Conservation (phyloP, 1,140 invertebrate genomes). For the Leptopilina clavipes region DNA sequence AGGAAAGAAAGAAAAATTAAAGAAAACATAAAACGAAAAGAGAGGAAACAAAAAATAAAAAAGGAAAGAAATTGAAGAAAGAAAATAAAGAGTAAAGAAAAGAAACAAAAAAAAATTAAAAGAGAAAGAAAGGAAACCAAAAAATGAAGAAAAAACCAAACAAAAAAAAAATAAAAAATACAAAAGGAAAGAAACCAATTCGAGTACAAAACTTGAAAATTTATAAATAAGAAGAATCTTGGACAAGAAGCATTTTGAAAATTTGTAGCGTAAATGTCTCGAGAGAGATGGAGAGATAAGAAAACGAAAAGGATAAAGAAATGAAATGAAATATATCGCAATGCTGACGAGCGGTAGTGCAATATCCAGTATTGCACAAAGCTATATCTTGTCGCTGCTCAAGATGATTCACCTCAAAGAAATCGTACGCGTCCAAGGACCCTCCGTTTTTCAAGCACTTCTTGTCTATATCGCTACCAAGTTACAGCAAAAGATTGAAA, state of each 20-base stretch:
- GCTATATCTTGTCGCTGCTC: conserved; percentile 8
- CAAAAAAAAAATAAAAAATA: too few relatives aligned
- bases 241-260: background rate
- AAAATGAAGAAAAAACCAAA: too few relatives aligned
- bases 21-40: too few relatives aligned
- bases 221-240: background rate
- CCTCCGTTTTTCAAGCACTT: background rate
- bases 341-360: background rate
- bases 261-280: background rate
- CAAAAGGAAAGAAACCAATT: too few relatives aligned
- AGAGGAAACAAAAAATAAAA: too few relatives aligned
- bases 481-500: background rate
- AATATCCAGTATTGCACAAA: background rate
- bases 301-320: background rate
- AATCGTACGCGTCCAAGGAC: conserved; percentile 22
- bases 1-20: too few relatives aligned
- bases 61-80: too few relatives aligned
- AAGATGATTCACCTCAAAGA: conserved; percentile 12
- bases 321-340: background rate
- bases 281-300: background rate
- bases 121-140: background rate
- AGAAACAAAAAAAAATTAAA: too few relatives aligned
- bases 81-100: too few relatives aligned
- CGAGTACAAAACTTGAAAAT: too few relatives aligned
- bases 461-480: background rate